Evolutionary conservation across 2,797 vertebrate species (phyloP).

Genomic region (Buceros bicornis): DNA sequence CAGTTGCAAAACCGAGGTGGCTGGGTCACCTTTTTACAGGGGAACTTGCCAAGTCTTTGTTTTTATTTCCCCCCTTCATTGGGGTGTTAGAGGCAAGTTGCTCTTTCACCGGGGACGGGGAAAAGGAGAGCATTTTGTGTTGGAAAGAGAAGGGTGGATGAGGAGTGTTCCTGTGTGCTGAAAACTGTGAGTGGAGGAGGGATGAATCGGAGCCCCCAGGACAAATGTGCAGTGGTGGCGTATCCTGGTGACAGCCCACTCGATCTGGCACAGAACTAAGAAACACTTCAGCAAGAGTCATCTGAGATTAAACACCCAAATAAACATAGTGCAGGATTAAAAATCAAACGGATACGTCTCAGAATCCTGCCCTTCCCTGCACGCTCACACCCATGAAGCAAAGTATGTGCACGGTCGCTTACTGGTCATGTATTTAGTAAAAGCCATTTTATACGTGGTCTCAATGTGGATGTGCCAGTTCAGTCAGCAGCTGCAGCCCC

Average conservation of each 20-base stretch:
- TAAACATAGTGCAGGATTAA: background rate
- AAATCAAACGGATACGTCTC: background rate
- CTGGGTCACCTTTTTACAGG: background rate
- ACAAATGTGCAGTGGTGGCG: background rate
- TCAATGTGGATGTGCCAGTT: background rate
- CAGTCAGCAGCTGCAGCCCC: background rate
- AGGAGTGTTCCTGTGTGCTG: background rate
- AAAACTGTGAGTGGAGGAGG: background rate
- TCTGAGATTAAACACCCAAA: background rate
- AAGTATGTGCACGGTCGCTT: fast-evolving
- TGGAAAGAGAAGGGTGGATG: background rate
- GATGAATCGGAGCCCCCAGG: background rate
- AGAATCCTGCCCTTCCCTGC: too few relatives aligned
- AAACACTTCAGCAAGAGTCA: background rate
- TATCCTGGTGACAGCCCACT: background rate
- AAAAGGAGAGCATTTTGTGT: background rate
- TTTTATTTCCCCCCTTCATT: background rate
- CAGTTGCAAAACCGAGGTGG: background rate
- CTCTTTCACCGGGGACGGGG: background rate
- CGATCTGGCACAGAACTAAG: background rate
- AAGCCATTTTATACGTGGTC: fast-evolving
- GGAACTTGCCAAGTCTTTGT: background rate
- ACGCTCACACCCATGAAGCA: background rate
- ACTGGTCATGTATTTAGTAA: too few relatives aligned
- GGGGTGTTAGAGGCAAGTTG: background rate